phyloP scores from a whole-genome alignment of 35 echinoderm and acorn worm species.

The Apostichopus japonicus region DNA sequence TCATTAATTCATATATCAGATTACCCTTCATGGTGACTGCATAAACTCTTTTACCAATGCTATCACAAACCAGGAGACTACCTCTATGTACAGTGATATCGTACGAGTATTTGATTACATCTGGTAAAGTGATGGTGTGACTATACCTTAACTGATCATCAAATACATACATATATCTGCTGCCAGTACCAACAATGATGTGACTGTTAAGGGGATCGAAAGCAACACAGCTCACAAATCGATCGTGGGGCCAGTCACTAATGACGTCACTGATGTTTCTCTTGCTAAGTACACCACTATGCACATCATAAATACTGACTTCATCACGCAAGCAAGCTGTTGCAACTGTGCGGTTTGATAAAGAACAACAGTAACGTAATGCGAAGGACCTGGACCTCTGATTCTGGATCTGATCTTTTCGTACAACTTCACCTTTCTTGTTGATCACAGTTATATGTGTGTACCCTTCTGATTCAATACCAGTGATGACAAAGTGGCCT shows the following conservation, averaged over 20 bases:
- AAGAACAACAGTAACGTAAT: background rate
- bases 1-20: background rate
- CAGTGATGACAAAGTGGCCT: background rate
- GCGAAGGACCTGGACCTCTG: too few species aligned
- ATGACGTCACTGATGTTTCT: background rate
- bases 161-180: conserved; percentile 12
- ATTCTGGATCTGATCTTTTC: background rate
- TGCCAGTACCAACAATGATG: background rate
- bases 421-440: background rate
- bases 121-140: background rate
- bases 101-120: background rate
- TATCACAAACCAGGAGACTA: background rate
- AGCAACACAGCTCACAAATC: background rate
- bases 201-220: background rate
- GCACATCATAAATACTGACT: conserved; percentile 1
- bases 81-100: background rate
- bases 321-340: background rate
- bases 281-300: background rate
- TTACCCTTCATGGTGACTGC: background rate
- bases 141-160: background rate
- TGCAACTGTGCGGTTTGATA: background rate
- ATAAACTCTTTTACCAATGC: background rate
- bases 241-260: background rate
- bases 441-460: background rate
- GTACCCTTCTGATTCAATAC: background rate